Evolutionary conservation across 2,797 vertebrate genomes (phyloP).

Genomic region (Peromyscus eremicus): DNA sequence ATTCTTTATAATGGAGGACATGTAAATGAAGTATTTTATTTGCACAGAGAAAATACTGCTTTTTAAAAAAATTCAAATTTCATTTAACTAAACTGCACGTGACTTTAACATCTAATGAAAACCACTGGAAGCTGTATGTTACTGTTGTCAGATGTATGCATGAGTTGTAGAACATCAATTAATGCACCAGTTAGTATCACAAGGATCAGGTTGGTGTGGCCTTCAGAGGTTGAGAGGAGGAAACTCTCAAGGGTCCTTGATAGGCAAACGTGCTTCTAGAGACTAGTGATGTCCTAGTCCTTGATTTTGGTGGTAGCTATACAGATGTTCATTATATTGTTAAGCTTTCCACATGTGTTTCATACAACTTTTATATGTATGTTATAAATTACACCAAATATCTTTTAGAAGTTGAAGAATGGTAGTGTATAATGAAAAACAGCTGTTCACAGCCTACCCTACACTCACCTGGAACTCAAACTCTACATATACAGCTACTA

Average conservation of each 20-base stretch:
- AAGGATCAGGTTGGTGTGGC: neutral
- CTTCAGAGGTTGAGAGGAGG: accelerated
- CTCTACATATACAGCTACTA: neutral
- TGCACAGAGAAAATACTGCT: neutral
- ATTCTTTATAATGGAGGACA: neutral
- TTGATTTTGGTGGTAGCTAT: constrained; percentile 26
- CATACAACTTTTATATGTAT: constrained; percentile 25
- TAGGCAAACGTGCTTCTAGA: accelerated
- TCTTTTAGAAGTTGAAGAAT: neutral
- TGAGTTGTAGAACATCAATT: neutral
- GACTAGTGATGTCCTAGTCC: neutral
- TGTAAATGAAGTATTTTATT: neutral
- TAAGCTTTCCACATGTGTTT: constrained; percentile 63
- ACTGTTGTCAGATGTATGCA: neutral
- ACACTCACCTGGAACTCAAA: neutral
- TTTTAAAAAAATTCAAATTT: neutral
- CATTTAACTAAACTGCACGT: neutral
- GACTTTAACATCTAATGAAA: neutral
- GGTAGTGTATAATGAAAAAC: constrained; percentile 12
- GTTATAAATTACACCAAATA: constrained; percentile 67
- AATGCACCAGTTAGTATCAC: neutral
- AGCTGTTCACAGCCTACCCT: neutral
- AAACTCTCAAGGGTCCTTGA: neutral
- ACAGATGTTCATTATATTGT: constrained; percentile 50
- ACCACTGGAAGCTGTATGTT: neutral